Evolutionary conservation across 2,113 vertebrate species (phyloP).

Genomic region (Anguilla japonica): DNA sequence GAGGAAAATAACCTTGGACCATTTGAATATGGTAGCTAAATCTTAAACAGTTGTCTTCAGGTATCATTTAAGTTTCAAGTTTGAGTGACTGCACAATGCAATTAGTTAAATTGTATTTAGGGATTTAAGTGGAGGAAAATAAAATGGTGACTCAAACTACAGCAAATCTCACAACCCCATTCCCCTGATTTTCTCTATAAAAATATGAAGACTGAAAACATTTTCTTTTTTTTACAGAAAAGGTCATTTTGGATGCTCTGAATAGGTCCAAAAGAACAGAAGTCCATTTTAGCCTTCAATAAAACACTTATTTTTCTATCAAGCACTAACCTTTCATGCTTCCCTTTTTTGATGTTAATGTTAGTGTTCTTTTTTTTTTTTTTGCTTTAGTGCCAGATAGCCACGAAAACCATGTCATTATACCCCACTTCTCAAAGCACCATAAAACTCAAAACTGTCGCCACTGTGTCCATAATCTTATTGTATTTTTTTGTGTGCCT

Average conservation of each 20-base stretch:
- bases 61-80: too few relatives aligned
- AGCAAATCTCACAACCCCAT: too few relatives aligned
- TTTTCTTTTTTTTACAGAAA: too few relatives aligned
- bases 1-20: too few relatives aligned
- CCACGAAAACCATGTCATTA: neutral
- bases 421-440: neutral
- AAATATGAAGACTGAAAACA: too few relatives aligned
- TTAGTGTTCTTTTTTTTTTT: constrained; percentile 5
- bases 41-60: too few relatives aligned
- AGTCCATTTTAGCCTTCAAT: neutral
- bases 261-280: neutral
- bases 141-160: too few relatives aligned
- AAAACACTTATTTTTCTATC: neutral
- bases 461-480: neutral
- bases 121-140: too few relatives aligned
- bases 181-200: too few relatives aligned
- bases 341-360: neutral
- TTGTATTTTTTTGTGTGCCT: neutral
- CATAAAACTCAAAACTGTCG: constrained; percentile 10
- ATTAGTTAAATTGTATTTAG: too few relatives aligned
- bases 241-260: neutral
- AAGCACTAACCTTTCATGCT: neutral
- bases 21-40: too few relatives aligned
- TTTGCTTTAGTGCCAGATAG: neutral
- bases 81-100: too few relatives aligned